phyloP scores from a whole-genome alignment of 2,797 vertebrate species.

The Enteromius paludinosus region DNA sequence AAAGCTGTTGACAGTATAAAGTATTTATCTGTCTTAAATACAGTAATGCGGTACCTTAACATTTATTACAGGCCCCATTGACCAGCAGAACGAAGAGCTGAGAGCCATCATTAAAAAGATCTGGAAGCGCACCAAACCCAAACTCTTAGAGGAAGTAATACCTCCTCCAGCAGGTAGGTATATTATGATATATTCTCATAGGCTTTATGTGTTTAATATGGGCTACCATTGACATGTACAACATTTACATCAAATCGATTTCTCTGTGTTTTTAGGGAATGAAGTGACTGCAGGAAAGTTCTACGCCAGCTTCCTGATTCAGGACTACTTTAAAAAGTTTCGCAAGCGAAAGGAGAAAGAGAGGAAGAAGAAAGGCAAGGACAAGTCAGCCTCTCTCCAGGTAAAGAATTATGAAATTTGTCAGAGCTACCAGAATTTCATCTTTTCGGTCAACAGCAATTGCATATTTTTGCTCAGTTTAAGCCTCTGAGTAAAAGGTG shows the following conservation, averaged over 20 bases:
- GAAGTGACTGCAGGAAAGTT: constrained; percentile 97
- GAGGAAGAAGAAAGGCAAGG: constrained; percentile 65
- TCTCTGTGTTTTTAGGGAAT: constrained; percentile 80
- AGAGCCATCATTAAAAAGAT: constrained; percentile 94
- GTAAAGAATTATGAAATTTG: constrained; percentile 23
- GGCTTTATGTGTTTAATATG: neutral
- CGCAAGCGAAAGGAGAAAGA: constrained; percentile 90
- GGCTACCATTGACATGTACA: neutral
- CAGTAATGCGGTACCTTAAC: neutral
- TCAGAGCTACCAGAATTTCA: neutral
- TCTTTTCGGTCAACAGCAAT: too few species aligned
- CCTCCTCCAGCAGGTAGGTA: constrained; percentile 90
- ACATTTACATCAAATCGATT: neutral
- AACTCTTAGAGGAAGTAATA: constrained; percentile 94
- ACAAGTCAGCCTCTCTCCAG: constrained; percentile 62
- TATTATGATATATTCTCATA: neutral
- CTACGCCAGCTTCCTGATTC: constrained; percentile 96
- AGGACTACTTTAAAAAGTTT: constrained; percentile 97
- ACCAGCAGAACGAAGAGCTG: constrained; percentile 94
- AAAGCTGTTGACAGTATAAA: too few species aligned
- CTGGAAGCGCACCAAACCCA: constrained; percentile 97
- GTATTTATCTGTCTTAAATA: neutral
- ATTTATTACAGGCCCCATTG: constrained; percentile 83
- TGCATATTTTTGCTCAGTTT: too few species aligned
- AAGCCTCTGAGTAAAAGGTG: too few species aligned